Percentiles rank a stretch among this genome's conserved stretches.
phyloP scores from a whole-genome alignment of 2,888 invertebrate genomes.

The Melipona beecheii region DNA sequence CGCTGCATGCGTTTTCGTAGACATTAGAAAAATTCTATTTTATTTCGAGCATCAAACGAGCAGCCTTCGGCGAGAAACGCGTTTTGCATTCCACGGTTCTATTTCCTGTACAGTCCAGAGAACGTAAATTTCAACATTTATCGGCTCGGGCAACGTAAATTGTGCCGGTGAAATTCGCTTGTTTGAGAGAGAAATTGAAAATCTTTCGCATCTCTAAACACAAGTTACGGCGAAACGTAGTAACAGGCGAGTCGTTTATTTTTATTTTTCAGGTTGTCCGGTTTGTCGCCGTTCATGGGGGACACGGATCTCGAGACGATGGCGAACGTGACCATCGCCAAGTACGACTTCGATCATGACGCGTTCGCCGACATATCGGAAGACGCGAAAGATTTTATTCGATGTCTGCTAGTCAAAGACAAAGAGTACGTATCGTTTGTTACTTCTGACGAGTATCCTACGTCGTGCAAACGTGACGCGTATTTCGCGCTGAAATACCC shows the following conservation, averaged over 20 bases:
- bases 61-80: background rate
- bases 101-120: background rate
- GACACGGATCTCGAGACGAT: constrained; percentile 98
- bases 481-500: constrained; percentile 30
- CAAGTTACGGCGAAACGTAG: background rate
- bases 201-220: background rate
- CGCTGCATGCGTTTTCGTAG: background rate
- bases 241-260: background rate
- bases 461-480: constrained; percentile 20
- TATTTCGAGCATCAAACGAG: background rate
- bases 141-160: background rate
- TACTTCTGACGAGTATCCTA: constrained; percentile 21
- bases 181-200: background rate
- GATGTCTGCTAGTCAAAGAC: constrained; percentile 95
- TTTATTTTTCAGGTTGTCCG: constrained; percentile 90
- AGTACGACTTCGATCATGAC: constrained; percentile 99
- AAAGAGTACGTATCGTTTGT: constrained; percentile 89
- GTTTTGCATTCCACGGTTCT: background rate
- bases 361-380: constrained; percentile 97
- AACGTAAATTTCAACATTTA: background rate
- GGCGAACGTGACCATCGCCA: constrained; percentile 98
- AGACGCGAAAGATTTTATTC: constrained; percentile 98
- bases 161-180: background rate
- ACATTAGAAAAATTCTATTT: background rate
- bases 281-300: constrained; percentile 99